phyloP scores from a whole-genome alignment of 2,113 vertebrate species.

The Athene cunicularia region DNA sequence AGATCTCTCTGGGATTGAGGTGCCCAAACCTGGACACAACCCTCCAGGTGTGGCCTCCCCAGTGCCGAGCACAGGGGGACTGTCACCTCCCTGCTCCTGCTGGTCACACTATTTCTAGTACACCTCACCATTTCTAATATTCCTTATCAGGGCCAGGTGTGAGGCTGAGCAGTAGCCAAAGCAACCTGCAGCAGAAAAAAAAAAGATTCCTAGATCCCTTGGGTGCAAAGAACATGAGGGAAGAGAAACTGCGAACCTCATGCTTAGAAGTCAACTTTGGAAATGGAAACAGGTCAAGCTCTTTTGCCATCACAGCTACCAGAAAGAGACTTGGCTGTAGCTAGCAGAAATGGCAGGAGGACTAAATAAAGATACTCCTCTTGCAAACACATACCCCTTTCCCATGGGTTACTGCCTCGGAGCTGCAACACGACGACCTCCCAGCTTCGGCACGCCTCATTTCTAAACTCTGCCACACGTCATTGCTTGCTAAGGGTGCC shows the following conservation, averaged over 20 bases:
- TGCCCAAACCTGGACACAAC: no score
- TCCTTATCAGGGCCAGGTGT: not conserved
- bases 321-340: not conserved
- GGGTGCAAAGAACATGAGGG: not conserved
- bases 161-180: not conserved
- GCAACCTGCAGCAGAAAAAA: not conserved
- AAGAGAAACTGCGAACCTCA: not conserved
- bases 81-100: no score
- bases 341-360: not conserved
- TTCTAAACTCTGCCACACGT: not conserved
- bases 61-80: no score
- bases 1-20: no score
- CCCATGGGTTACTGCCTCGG: not conserved
- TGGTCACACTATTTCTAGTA: no score
- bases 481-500: not conserved
- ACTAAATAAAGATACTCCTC: not conserved
- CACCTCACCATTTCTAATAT: no score
- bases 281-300: not conserved
- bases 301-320: not conserved
- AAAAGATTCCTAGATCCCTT: not conserved
- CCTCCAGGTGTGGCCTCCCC: no score
- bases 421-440: rapidly evolving
- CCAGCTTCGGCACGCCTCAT: not conserved
- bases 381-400: not conserved
- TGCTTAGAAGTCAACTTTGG: not conserved